Conservation (phyloP, 1,140 invertebrate species). For the Leptinotarsa texana region DNA sequence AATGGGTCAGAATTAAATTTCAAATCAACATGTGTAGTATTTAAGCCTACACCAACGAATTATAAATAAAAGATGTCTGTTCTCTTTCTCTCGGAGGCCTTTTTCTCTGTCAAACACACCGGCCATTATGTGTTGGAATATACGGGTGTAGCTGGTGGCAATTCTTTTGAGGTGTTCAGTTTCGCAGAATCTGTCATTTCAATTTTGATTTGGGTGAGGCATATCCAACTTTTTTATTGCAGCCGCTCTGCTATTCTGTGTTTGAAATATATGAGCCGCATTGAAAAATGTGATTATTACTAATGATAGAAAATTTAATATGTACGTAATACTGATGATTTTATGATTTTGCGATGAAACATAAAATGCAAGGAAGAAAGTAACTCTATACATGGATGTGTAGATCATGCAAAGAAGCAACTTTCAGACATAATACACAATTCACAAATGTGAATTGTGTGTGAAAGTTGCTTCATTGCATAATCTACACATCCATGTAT, state of each 20-base stretch:
- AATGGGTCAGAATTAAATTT: slow-evolving; percentile 34
- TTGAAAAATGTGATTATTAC: too few relatives aligned
- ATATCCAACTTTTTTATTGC: neutral
- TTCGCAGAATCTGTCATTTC: slow-evolving; percentile 6
- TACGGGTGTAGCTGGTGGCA: slow-evolving; percentile 9
- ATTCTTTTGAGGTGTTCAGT: slow-evolving; percentile 19
- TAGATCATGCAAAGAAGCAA: too few relatives aligned
- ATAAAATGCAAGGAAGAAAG: too few relatives aligned
- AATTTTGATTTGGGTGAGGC: slow-evolving; percentile 5
- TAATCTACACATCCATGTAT: too few relatives aligned
- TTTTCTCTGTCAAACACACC: neutral
- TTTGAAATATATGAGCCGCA: neutral
- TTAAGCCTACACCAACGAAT: slow-evolving; percentile 28
- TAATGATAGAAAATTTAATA: too few relatives aligned
- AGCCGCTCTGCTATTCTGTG: neutral
- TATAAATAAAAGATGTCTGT: slow-evolving; percentile 28
- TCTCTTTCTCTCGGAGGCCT: neutral
- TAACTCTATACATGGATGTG: too few relatives aligned
- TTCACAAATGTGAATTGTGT: too few relatives aligned
- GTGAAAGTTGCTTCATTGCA: too few relatives aligned
- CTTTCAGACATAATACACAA: too few relatives aligned
- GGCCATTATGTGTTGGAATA: neutral
- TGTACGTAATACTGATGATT: too few relatives aligned
- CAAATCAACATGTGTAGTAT: slow-evolving; percentile 35
- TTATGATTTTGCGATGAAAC: too few relatives aligned